Base-by-base conservation (phyloP, 37 sponge, comb jelly and placozoan genomes). In the Lycopodina hypogea region DNA sequence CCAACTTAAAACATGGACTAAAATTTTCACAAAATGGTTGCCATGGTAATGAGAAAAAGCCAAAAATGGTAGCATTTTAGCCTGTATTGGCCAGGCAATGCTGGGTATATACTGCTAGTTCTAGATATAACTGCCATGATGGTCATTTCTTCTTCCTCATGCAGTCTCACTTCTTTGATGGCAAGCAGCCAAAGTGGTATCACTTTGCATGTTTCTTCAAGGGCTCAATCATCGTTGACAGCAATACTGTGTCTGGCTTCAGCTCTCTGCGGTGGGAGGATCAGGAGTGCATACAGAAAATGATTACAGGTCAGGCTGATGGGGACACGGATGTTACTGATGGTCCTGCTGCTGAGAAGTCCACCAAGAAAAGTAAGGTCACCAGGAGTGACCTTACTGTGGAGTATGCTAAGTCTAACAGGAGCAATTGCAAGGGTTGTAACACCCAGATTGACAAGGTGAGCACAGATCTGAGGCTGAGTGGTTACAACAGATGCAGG, bases 201-300 rank as follows among this genome's bases (percentile, higher is more conserved):
- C 99, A 98, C 60, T 91, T 79, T 62, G 71, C 71, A 18, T 98
- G 99, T 67, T 98, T 98, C 83, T 98, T 95, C 85, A 93, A 90
- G 86, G 86, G 79, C 23, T 55, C 42, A 28, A 33, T 42, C 15
- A 40, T 78, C 15, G 40, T 38, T 33, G 68, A 86, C 22, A 78
- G 83, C 34, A 84, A 72, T 0, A 90, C 95, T 23, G 81, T 98
- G 34, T 84, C 80, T 36, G 96, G 96, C 0, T 91, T 93, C 73
- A 90, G 87, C 26, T 53, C 75, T 3, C 83, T 98, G 52, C 71
- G 96, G 2, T 95, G 92, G 92, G 90, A 95, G 42, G 99, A 98
- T 69, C 99, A 98, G 84, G 78, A 96, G 57, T 86, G 70, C 30
- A 90, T 98, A 8, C 79, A 82, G 50, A 79, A 84, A 33, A 83